Evolutionary conservation across 2,113 vertebrate species (phyloP).

Genomic region (Bombycilla garrulus): DNA sequence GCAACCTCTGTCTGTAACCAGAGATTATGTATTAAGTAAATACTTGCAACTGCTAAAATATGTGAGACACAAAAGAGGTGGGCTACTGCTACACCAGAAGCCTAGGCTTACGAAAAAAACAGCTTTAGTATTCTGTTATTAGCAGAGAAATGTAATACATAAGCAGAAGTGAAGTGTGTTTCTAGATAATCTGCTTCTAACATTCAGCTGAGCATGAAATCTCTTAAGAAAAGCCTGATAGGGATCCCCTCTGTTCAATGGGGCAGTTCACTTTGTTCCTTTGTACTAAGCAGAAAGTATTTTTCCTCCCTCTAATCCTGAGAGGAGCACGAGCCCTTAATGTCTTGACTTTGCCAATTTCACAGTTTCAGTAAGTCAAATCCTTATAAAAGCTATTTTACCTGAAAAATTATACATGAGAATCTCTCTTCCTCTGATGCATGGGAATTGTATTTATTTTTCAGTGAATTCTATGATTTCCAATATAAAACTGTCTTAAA

Average conservation of each 20-base stretch:
- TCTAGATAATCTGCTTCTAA: conserved; percentile 48
- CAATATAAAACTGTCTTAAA: background rate
- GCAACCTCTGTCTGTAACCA: background rate
- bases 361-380: background rate
- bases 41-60: conserved; percentile 7
- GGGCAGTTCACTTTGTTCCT: background rate
- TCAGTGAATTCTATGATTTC: background rate
- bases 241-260: background rate
- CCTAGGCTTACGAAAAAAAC: background rate
- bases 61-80: conserved; percentile 8
- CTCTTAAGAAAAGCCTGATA: background rate
- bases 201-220: conserved; percentile 37
- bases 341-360: background rate
- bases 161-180: conserved; percentile 10
- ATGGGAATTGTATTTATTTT: background rate
- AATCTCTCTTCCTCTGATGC: background rate
- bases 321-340: background rate
- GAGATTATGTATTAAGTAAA: conserved; percentile 11
- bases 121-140: conserved; percentile 31
- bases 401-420: background rate
- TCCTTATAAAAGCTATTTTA: background rate
- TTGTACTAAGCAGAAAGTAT: background rate
- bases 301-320: background rate
- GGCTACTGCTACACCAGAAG: background rate
- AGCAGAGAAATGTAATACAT: conserved; percentile 27